Evolutionary conservation across 1,140 invertebrate species (phyloP).

Genomic region (Magallana ariakensis): DNA sequence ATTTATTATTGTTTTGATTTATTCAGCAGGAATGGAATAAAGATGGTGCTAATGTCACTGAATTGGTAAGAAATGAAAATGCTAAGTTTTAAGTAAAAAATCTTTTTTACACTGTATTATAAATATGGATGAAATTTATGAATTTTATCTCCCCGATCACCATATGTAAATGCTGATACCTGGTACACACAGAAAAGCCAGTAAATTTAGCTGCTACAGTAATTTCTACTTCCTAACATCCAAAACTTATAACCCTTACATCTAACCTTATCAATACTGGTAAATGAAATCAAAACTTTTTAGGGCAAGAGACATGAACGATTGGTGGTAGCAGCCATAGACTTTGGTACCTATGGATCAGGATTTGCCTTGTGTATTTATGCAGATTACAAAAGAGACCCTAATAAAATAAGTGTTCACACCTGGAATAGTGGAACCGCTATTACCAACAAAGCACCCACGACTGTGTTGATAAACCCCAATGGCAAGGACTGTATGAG

Average conservation of each 20-base stretch:
- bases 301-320: constrained; percentile 19
- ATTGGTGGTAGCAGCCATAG: constrained; percentile 51
- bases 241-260: too few species aligned
- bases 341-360: constrained; percentile 52
- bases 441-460: constrained; percentile 37
- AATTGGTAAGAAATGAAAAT: neutral
- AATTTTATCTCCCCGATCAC: too few species aligned
- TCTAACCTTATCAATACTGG: too few species aligned
- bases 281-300: too few species aligned
- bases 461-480: constrained; percentile 16
- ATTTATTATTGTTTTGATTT: neutral
- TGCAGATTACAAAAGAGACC: constrained; percentile 41
- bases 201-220: too few species aligned
- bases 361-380: constrained; percentile 54
- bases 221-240: too few species aligned
- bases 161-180: too few species aligned
- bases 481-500: neutral
- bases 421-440: constrained; percentile 39
- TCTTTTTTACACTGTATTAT: too few species aligned
- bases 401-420: neutral
- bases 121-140: too few species aligned
- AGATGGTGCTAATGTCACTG: neutral
- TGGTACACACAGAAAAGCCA: too few species aligned
- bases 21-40: neutral
- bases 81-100: too few species aligned